Evolutionary conservation across 2,797 vertebrate species (phyloP), one percentile per base, ranked within the genome.

Genomic region (Mallotus villosus): DNA sequence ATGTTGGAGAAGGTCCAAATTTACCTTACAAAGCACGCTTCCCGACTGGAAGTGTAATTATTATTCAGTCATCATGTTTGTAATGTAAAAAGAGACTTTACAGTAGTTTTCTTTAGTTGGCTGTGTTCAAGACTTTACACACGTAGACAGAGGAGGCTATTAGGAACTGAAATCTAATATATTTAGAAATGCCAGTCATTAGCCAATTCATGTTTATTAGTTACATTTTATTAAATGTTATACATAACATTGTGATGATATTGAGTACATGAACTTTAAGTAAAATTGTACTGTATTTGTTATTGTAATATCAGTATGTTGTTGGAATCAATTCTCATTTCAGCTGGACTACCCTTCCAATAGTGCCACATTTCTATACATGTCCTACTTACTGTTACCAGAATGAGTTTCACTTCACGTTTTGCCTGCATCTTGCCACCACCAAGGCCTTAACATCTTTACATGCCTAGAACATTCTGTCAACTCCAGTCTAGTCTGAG

Each of bases 1-100:
- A 61, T 63, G 66, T 73, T 89, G 85, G 83, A 79, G 19, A n/a
- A 19, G 27, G 63, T 83, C 84, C 87, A 90, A 72, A 72, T 72
- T 67, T 66, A 82, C 76, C 76, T 73, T 76, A 78, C 27, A 22
- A 70, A 81, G 34, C 70, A 32, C 37, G 63, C 80, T 70, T 77
- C 74, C 75, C 85, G 73, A 78, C 27, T 55, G 64, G 62, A 76
- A 65, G 34, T 60, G 71, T 59, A 76, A 84, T 79, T 78, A 82
- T 83, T 67, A 71, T 67, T 58, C 55, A 16, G 74, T 69, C 25
- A 24, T 72, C 64, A 64, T 72, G 64, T 70, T 74, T 67, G 29
- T 71, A 61, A 68, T 72, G 11, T 53, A 37, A 24, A 59, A 41
- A 73, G 64, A 75, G 46, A n/a, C n/a, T n/a, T n/a, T n/a, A n/a